These are phyloP conservation scores for Agelas oroides DNA, from an alignment of 37 sponge, comb jelly and placozoan genomes.

Conservation along the genomic window DNA sequence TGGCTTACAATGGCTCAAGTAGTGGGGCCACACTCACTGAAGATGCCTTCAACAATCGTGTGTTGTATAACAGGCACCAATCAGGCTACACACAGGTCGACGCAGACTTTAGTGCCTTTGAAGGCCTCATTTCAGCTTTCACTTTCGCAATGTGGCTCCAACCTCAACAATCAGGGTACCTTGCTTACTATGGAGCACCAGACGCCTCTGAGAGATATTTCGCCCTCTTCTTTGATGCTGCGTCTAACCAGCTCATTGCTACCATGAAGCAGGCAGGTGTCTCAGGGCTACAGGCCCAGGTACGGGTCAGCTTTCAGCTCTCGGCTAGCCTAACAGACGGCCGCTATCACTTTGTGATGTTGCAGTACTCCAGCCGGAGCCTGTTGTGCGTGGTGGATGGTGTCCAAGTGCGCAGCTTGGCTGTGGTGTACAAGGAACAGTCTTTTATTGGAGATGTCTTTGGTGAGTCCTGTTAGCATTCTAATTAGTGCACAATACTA, in stretches of 20 bases:
- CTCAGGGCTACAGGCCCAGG: slow-evolving; percentile 46
- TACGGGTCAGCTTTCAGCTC: slow-evolving; percentile 70
- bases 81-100: slow-evolving; percentile 13
- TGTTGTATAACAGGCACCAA: slow-evolving; percentile 24
- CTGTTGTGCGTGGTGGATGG: slow-evolving; percentile 63
- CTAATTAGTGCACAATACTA: no score
- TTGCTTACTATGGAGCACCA: slow-evolving; percentile 37
- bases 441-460: slow-evolving; percentile 46
- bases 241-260: slow-evolving; percentile 42
- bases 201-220: slow-evolving; percentile 68
- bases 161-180: slow-evolving; percentile 57
- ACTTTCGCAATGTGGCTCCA: slow-evolving; percentile 67
- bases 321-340: slow-evolving; percentile 49
- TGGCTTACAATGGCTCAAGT: not conserved
- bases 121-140: slow-evolving; percentile 39
- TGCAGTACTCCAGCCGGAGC: slow-evolving; percentile 35
- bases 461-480: slow-evolving; percentile 13
- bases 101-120: slow-evolving; percentile 30
- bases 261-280: slow-evolving; percentile 44
- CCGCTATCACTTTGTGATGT: slow-evolving; percentile 68
- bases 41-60: slow-evolving; percentile 32
- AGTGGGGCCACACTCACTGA: not conserved
- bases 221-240: slow-evolving; percentile 49
- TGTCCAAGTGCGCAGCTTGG: slow-evolving; percentile 5
- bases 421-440: slow-evolving; percentile 53